Conservation (phyloP, 2,797 vertebrate species). For the Smutsia gigantea region DNA sequence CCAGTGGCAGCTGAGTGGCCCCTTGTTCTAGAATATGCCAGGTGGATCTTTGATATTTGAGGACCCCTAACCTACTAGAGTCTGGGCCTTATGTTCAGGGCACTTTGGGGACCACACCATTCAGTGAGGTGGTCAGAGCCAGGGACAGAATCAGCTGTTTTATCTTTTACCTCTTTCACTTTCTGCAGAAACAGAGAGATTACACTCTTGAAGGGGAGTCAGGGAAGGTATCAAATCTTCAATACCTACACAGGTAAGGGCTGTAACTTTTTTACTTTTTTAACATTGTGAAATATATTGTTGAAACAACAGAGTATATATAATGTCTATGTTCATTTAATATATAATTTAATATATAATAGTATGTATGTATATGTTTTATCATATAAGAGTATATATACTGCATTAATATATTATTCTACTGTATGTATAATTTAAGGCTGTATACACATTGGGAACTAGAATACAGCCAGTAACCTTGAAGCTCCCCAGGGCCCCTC, state of each 20-base stretch:
- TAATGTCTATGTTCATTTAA: background rate
- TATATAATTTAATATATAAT: background rate
- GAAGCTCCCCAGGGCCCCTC: background rate
- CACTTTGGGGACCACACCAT: background rate
- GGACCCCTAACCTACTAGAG: background rate
- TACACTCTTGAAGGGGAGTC: conserved; percentile 91
- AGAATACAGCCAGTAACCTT: background rate
- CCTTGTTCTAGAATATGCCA: background rate
- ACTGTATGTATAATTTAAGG: background rate
- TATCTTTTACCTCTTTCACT: background rate
- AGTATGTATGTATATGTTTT: background rate
- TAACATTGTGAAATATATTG: background rate
- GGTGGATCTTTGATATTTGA: background rate
- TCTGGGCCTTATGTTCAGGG: background rate
- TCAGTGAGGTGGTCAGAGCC: background rate
- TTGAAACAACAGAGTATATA: background rate
- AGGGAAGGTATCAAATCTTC: conserved; percentile 96
- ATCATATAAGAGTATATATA: background rate
- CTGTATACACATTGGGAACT: background rate
- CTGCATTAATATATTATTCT: background rate
- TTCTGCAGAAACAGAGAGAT: conserved; percentile 94
- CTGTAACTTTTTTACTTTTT: background rate
- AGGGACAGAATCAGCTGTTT: background rate
- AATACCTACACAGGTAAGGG: conserved; percentile 97
- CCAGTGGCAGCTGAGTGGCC: background rate